Conservation (phyloP, 1,140 invertebrate genomes). For the Tetramorium alpestre region DNA sequence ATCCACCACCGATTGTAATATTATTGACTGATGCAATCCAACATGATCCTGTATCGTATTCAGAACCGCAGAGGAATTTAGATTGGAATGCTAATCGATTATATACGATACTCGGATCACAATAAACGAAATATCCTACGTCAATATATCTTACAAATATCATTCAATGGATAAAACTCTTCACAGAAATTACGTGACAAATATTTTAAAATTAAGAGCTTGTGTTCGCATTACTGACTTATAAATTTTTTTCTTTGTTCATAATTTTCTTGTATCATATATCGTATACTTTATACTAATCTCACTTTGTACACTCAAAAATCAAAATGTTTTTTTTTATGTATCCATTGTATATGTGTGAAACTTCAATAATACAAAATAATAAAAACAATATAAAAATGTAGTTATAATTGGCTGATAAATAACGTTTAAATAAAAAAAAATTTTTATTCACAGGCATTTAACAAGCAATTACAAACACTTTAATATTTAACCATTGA, state of each 20-base stretch:
- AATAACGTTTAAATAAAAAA: neutral
- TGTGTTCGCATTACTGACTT: neutral
- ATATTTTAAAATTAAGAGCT: neutral
- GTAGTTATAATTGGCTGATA: neutral
- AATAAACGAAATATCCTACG: neutral
- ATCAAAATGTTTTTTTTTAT: neutral
- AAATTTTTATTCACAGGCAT: neutral
- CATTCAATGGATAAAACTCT: neutral
- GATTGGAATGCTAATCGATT: conserved; percentile 16
- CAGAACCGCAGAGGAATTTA: conserved; percentile 26
- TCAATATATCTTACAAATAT: neutral
- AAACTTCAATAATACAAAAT: neutral
- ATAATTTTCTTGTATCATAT: neutral
- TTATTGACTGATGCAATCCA: conserved; percentile 18
- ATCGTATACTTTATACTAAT: neutral
- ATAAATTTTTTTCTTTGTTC: neutral
- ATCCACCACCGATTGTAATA: neutral
- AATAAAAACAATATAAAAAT: neutral
- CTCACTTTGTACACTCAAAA: neutral
- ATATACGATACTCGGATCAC: neutral
- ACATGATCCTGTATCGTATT: conserved; percentile 3
- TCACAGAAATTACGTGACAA: neutral
- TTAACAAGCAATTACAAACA: neutral
- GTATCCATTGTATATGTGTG: neutral
- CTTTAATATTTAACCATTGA: conserved; percentile 1